Conservation (phyloP, 92 coral and sea anemone genomes). For the Hydrozoanthus gracilis region DNA sequence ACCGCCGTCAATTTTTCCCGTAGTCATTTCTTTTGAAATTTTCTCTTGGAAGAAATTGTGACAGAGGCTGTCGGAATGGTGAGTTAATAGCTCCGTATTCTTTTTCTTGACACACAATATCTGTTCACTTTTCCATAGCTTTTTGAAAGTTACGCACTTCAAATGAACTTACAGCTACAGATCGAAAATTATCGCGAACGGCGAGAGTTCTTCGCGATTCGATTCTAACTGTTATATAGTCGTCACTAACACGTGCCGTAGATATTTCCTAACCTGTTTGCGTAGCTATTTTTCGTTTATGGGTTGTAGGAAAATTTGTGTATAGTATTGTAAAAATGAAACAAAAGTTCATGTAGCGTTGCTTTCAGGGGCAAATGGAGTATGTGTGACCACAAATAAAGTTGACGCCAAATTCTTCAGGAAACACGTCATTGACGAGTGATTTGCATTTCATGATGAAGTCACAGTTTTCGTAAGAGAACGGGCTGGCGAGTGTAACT, state of each 20-base stretch:
- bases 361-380: constrained; percentile 20
- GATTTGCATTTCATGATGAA: constrained; percentile 89
- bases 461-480: constrained; percentile 94
- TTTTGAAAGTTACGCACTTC: too few relatives aligned
- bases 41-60: background rate
- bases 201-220: background rate
- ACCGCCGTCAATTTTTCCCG: background rate
- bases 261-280: constrained; percentile 8
- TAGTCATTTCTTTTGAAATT: background rate
- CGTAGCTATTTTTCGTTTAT: background rate
- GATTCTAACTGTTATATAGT: background rate
- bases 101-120: background rate
- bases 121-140: too few relatives aligned
- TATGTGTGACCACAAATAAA: constrained; percentile 79
- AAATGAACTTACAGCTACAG: too few relatives aligned
- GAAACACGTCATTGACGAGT: constrained; percentile 84
- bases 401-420: constrained; percentile 93
- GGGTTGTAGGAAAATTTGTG: background rate
- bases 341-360: constrained; percentile 33
- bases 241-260: constrained; percentile 26
- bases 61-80: background rate
- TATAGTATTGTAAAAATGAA: background rate
- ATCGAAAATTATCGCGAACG: background rate
- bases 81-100: background rate
- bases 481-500: constrained; percentile 63